phyloP scores from a whole-genome alignment of 1,140 invertebrate species.

The Hydropsyche tenuis region DNA sequence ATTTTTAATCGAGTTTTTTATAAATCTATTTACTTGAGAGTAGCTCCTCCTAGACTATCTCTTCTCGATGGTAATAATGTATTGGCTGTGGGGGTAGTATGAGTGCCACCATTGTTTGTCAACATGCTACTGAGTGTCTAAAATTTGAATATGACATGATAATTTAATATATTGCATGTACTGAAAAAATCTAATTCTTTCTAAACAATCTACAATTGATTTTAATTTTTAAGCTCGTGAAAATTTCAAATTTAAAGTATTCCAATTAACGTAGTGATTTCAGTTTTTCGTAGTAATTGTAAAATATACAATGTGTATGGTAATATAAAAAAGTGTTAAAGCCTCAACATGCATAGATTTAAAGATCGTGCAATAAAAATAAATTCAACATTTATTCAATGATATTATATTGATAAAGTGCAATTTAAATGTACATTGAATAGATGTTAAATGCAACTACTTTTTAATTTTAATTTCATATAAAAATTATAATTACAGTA shows the following conservation, averaged over 20 bases:
- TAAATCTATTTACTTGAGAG: constrained; percentile 57
- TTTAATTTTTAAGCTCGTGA: too few species aligned
- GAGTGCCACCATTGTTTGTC: constrained; percentile 63
- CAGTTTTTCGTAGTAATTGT: too few species aligned
- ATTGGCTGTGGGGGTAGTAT: constrained; percentile 61
- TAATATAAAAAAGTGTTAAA: neutral
- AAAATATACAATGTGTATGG: too few species aligned
- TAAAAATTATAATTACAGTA: constrained; percentile 77
- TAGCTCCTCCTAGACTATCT: constrained; percentile 70
- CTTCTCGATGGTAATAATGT: constrained; percentile 68
- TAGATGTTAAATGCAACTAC: neutral
- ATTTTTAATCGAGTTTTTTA: neutral
- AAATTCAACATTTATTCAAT: neutral
- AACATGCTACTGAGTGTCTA: constrained; percentile 76
- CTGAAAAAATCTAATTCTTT: constrained; percentile 10
- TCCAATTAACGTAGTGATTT: too few species aligned
- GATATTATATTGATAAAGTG: neutral
- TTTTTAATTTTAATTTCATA: constrained; percentile 25
- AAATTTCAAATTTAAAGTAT: too few species aligned
- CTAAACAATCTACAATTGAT: too few species aligned
- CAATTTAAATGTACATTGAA: too few species aligned
- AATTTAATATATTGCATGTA: neutral
- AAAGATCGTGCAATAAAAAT: constrained; percentile 8
- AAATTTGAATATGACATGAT: constrained; percentile 12
- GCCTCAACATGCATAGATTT: neutral